These are phyloP conservation scores for Cyclargus thomasi DNA, from an alignment of 1,140 invertebrate species.

Conservation along the genomic window DNA sequence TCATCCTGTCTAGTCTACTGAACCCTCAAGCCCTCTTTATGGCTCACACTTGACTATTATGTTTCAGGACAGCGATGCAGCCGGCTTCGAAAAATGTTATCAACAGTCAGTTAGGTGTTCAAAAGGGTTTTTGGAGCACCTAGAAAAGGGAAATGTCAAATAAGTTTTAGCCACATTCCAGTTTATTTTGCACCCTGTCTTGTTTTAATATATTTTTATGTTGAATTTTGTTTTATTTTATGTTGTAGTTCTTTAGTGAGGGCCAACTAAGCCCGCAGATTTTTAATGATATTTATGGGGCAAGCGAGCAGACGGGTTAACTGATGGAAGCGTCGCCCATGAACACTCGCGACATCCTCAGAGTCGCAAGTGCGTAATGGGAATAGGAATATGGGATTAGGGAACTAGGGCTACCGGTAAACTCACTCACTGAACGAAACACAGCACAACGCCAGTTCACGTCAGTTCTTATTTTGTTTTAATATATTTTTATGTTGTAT, in stretches of 20 bases:
- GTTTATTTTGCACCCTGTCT: neutral
- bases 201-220: neutral
- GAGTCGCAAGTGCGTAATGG: too few relatives aligned
- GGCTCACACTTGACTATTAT: neutral
- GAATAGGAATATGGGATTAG: too few relatives aligned
- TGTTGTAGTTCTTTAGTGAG: neutral
- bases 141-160: conserved; percentile 38
- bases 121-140: conserved; percentile 78
- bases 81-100: conserved; percentile 84
- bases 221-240: neutral
- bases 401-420: too few relatives aligned
- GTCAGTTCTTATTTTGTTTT: neutral
- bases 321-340: too few relatives aligned
- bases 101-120: conserved; percentile 82
- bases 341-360: too few relatives aligned
- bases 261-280: too few relatives aligned
- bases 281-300: too few relatives aligned
- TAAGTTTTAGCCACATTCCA: conserved; percentile 5
- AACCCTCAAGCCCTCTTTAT: neutral
- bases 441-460: too few relatives aligned
- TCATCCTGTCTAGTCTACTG: neutral
- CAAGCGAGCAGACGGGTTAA: too few relatives aligned
- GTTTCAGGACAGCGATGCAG: conserved; percentile 77
- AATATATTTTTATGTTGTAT: neutral
- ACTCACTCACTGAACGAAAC: too few relatives aligned